Evolutionary conservation across 2,888 invertebrate species (phyloP).

Genomic region (Eremobia ochroleuca): DNA sequence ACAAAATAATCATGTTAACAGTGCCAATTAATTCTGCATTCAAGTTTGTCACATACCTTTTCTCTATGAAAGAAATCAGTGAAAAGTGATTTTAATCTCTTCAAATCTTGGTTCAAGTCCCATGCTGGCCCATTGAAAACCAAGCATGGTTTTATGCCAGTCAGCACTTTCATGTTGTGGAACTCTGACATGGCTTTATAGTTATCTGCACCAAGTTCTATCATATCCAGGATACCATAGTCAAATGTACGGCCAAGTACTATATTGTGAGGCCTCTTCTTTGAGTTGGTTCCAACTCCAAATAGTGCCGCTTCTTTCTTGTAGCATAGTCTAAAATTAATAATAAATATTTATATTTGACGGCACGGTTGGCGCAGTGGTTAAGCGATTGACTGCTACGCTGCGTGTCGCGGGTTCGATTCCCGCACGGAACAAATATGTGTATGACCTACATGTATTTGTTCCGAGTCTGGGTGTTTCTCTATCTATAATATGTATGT

Average conservation of each 20-base stretch:
- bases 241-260: conserved; percentile 97
- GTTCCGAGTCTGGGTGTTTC: too few species aligned
- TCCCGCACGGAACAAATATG: too few species aligned
- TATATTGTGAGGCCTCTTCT: conserved; percentile 98
- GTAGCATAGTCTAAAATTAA: conserved; percentile 90
- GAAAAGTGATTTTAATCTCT: conserved; percentile 96
- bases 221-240: conserved; percentile 97
- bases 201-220: conserved; percentile 97
- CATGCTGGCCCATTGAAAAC: conserved; percentile 98
- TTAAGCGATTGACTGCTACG: too few species aligned
- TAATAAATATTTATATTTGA: conserved; percentile 16
- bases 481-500: too few species aligned
- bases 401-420: too few species aligned
- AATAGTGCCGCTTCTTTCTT: conserved; percentile 98
- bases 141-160: conserved; percentile 97
- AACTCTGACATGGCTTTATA: conserved; percentile 96
- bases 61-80: conserved; percentile 98
- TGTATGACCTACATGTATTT: too few species aligned
- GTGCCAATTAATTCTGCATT: neutral
- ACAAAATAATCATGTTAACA: neutral
- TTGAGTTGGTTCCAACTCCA: conserved; percentile 97
- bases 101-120: conserved; percentile 95
- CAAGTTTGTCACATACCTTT: conserved; percentile 79
- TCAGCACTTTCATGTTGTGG: conserved; percentile 94
- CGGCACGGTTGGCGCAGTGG: too few species aligned